phyloP scores from a whole-genome alignment of 2,888 invertebrate genomes.

The Stenodema calcarata region DNA sequence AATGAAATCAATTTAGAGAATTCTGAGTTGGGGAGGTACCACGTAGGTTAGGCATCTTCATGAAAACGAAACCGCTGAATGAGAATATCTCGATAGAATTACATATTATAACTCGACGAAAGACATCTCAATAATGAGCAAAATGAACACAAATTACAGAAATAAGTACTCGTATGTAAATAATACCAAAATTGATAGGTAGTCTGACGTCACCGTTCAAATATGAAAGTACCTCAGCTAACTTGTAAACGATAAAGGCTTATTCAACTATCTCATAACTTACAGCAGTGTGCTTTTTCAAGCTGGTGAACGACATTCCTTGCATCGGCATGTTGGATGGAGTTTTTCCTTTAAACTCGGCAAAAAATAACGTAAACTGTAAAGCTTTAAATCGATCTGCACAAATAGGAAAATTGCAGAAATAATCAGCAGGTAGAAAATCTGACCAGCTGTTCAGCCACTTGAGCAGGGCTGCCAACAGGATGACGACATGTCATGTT shows the following conservation, averaged over 20 bases:
- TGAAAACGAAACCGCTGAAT: no score
- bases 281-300: slow-evolving; percentile 82
- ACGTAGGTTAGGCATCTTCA: no score
- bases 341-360: neutral
- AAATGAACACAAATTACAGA: no score
- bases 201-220: neutral
- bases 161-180: no score
- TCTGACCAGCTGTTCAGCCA: neutral
- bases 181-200: neutral
- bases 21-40: no score
- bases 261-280: slow-evolving; percentile 57
- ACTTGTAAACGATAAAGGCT: neutral
- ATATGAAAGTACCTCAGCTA: neutral
- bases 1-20: no score
- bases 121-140: no score
- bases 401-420: neutral
- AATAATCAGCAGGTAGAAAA: neutral
- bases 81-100: no score
- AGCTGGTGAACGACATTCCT: slow-evolving; percentile 71
- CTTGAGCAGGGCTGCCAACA: neutral
- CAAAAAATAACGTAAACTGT: neutral
- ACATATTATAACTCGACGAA: no score
- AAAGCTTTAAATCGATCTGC: neutral
- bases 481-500: neutral
- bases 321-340: slow-evolving; percentile 66